Base-by-base conservation (phyloP, 2,797 vertebrate genomes). In the Luscinia luscinia region DNA sequence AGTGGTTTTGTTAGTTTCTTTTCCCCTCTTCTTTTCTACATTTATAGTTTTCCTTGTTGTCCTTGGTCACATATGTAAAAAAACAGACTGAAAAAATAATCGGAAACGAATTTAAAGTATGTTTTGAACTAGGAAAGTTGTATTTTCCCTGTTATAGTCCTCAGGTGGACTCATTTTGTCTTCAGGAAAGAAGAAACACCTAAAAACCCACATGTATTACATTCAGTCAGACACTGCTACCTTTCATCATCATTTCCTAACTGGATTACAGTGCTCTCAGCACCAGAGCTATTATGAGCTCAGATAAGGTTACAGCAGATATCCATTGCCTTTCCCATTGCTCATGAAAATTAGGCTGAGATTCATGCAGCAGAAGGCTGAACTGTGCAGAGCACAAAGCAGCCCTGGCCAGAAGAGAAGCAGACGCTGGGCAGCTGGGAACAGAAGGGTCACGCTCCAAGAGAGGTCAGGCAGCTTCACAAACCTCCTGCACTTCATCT, bases 211-310 rank as follows among this genome's bases (percentile, higher is more conserved):
- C 15, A 74, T 2, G 8, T 78, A 66, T 62, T 88, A 85, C 23
- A 75, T 41, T 72, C 54, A 77, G 30, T 52, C 55, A 90, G 54
- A 96, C 93, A 67, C 23, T 73, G 28, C 55, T 72, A 78, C 58
- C 70, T 79, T 93, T 90, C 79, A 90, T 88, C 77, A 78, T 46
- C 2, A 4, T 78, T 91, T 86, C 70, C 36, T 73, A 87, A 87
- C 48, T 76, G 83, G 62, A 95, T 90, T 91, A 93, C 1, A 13
- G 24, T 52, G 55, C 63, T 76, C 9, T 87, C 67, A 94, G 80
- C 74, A 89, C 32, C 58, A 62, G 9, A 69, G 67, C 48, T 90
- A 52, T 73, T 90, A 90, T 2, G 20, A 81, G 34, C 80, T 79
- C 51, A 73, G 48, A 83, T 87, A 83, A 86, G 26, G 59, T 91